Evolutionary conservation across 1,140 invertebrate species (phyloP).

Genomic region (Littorina saxatilis): DNA sequence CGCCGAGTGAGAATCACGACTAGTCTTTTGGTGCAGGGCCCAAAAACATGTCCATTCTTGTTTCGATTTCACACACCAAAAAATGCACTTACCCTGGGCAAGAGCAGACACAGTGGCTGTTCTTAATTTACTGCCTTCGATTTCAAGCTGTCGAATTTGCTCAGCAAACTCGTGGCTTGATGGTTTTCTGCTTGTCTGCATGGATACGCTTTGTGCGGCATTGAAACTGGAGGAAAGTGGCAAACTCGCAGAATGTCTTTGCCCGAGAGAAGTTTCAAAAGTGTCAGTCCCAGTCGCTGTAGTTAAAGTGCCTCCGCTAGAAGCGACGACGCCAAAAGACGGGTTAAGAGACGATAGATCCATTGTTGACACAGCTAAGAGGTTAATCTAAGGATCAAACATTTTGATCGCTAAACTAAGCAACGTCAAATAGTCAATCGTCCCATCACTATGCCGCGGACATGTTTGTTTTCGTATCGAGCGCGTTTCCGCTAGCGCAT

Average conservation of each 20-base stretch:
- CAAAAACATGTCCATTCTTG: conserved; percentile 53
- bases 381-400: conserved; percentile 5
- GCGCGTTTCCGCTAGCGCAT: conserved; percentile 44
- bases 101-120: conserved; percentile 43
- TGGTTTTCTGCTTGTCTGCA: conserved; percentile 39
- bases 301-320: conserved; percentile 6
- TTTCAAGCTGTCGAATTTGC: conserved; percentile 64
- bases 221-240: conserved; percentile 9
- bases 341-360: conserved; percentile 21
- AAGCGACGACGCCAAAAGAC: conserved; percentile 27
- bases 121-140: conserved; percentile 66
- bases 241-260: background rate
- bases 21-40: no score
- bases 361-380: conserved; percentile 6
- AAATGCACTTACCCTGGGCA: conserved; percentile 44
- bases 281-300: background rate
- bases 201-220: background rate
- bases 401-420: background rate
- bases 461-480: conserved; percentile 46
- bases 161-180: conserved; percentile 59
- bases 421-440: background rate
- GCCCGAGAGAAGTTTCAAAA: background rate
- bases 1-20: no score
- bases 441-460: background rate
- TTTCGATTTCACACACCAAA: conserved; percentile 22